Evolutionary conservation across 2,888 invertebrate genomes (phyloP), one percentile per base, ranked within the genome.

Genomic region (Sinopyrophorus schimmeli): DNA sequence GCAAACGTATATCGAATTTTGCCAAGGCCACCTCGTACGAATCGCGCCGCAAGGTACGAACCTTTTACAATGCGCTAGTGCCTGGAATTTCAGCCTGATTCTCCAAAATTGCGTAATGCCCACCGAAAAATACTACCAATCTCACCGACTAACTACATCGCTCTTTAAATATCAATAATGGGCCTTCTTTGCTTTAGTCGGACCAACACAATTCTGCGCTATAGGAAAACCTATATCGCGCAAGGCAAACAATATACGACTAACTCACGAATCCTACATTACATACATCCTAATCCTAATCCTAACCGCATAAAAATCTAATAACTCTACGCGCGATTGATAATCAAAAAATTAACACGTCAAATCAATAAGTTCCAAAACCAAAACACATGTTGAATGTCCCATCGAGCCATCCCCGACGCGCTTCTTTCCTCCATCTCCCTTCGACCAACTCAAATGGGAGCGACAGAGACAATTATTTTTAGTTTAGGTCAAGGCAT

Each of bases 1-100:
- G 64, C 63, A 61, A 62, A 61, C 62, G 57, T 64, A 67, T 66
- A 65, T n/a, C n/a, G n/a, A 66, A 66, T 62, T 63, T 26, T 41
- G 47, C 32, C 34, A 57, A 54, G 59, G 53, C 42, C 46, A 49
- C 23, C 17, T 51, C 31, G 49, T 49, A 47, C 58, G 59, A 60
- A 63, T 57, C 60, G 58, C 59, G 60, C 58, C 60, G 63, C 59
- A 63, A 47, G 60, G 57, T 61, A 55, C 59, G 59, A 55, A 66
- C 61, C 63, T 63, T 68, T 65, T 61, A 64, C 63, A 65, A 65
- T 66, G 66, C 68, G 68, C 64, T 58, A 57, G 61, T 64, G 66
- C 67, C 66, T 64, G 68, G 68, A 68, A 65, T 62, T 65, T 62
- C 60, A 61, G 66, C 63, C 57, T 58, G 59, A 64, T 62, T 58